Percentiles rank a stretch among this genome's conserved stretches.
Evolutionary conservation across 2,113 vertebrate genomes (phyloP).

Genomic region (Andinoacara biseriatus): DNA sequence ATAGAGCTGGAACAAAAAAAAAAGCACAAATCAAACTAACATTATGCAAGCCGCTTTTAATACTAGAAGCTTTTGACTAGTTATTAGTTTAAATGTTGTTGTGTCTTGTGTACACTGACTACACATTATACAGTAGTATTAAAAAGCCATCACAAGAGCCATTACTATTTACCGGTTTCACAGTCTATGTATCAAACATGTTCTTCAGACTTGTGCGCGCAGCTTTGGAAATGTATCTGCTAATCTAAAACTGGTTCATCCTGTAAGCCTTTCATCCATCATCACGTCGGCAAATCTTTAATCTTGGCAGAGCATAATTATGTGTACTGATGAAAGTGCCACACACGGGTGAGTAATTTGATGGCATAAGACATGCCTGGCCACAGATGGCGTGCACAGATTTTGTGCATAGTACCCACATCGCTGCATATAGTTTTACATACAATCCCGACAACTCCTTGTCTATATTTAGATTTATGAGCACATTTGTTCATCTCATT

Average conservation of each 20-base stretch:
- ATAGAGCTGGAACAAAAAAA: not conserved
- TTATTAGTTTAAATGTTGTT: not conserved
- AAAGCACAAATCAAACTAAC: not conserved
- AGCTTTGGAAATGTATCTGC: not conserved
- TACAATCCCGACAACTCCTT: constrained; percentile 45
- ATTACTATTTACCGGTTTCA: not conserved
- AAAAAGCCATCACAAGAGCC: not conserved
- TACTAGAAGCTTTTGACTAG: not conserved
- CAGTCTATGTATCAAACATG: constrained; percentile 1
- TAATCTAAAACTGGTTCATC: constrained; percentile 15
- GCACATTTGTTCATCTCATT: constrained; percentile 48
- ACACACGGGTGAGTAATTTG: constrained; percentile 60
- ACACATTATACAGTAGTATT: not conserved
- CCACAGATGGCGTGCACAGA: constrained; percentile 55
- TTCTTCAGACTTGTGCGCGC: not conserved
- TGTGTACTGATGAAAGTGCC: constrained; percentile 49
- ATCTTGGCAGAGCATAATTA: constrained; percentile 48
- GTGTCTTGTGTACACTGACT: not conserved
- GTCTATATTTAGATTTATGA: constrained; percentile 62
- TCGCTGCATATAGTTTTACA: constrained; percentile 49
- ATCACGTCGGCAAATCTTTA: constrained; percentile 33
- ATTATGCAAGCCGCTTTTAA: not conserved
- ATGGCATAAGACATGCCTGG: constrained; percentile 30
- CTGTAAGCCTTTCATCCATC: constrained; percentile 50
- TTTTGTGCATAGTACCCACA: constrained; percentile 33